phyloP scores from a whole-genome alignment of 2,797 vertebrate species.

The Echeneis naucrates region DNA sequence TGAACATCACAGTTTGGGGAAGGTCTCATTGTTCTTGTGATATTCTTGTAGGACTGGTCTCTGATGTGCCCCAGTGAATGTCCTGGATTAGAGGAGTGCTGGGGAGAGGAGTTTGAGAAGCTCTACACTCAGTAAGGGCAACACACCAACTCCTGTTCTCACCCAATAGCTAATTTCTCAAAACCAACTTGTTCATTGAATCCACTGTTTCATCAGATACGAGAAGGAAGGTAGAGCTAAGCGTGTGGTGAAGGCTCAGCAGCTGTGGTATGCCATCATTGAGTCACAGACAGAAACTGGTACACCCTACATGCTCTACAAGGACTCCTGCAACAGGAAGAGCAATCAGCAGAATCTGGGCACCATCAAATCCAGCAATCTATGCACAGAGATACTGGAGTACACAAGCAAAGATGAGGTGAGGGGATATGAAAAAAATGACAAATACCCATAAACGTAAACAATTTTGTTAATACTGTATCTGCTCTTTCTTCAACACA shows the following conservation, averaged over 20 bases:
- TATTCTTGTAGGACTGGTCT: conserved; percentile 88
- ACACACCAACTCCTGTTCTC: neutral
- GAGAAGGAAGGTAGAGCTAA: conserved; percentile 89
- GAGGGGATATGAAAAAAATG: neutral
- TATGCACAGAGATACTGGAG: conserved; percentile 96
- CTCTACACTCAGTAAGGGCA: conserved; percentile 87
- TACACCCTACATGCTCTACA: conserved; percentile 97
- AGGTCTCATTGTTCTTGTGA: neutral
- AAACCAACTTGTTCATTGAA: neutral
- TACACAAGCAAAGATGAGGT: conserved; percentile 96
- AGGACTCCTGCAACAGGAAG: conserved; percentile 96
- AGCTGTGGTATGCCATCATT: conserved; percentile 95
- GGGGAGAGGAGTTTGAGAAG: conserved; percentile 97
- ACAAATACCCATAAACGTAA: too few species aligned
- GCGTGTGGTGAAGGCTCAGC: conserved; percentile 94
- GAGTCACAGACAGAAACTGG: conserved; percentile 98
- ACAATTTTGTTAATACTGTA: neutral
- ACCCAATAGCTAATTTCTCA: neutral
- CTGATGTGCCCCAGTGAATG: conserved; percentile 96
- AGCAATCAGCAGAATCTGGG: conserved; percentile 99
- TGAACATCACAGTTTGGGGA: neutral
- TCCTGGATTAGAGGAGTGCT: conserved; percentile 94
- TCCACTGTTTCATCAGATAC: conserved; percentile 75
- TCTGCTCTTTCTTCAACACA: conserved; percentile 37
- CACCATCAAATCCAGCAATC: conserved; percentile 96